Evolutionary conservation across 2,888 invertebrate species (phyloP).

Genomic region (Lordiphosa andalusiaca): DNA sequence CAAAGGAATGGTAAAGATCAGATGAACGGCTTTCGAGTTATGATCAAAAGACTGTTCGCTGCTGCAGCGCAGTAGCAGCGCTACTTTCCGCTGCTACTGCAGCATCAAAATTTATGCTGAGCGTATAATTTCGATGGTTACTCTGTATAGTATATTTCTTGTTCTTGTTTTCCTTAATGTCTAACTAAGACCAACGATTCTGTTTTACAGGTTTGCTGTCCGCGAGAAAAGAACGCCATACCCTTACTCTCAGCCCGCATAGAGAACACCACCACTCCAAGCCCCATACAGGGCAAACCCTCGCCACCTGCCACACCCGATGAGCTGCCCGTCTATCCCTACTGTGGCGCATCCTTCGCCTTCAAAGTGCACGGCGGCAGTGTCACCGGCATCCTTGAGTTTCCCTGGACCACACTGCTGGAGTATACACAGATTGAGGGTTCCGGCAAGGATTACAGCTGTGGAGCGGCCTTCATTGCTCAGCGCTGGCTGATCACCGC

Average conservation of each 20-base stretch:
- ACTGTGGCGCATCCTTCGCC: conserved; percentile 48
- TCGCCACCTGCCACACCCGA: conserved; percentile 28
- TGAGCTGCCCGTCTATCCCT: conserved; percentile 42
- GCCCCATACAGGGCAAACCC: not conserved
- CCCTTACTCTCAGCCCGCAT: conserved; percentile 29
- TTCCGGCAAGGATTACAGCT: conserved; percentile 82
- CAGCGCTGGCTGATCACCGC: conserved; percentile 57
- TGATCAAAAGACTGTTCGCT: no score
- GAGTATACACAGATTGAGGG: conserved; percentile 30
- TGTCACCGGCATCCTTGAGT: conserved; percentile 37
- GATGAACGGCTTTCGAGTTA: no score
- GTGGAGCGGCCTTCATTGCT: conserved; percentile 82
- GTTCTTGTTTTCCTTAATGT: not conserved
- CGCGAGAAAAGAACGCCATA: conserved; percentile 32
- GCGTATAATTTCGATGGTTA: no score
- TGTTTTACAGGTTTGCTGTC: conserved; percentile 51
- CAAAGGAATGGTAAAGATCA: no score
- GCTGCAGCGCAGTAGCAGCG: no score
- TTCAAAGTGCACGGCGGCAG: conserved; percentile 43
- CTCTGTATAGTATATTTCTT: no score
- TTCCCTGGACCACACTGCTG: conserved; percentile 52
- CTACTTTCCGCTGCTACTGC: no score
- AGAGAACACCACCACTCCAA: not conserved
- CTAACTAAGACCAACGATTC: not conserved
- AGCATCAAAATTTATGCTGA: no score